Evolutionary conservation across 2,113 vertebrate genomes (phyloP).

Genomic region (Equus przewalskii): DNA sequence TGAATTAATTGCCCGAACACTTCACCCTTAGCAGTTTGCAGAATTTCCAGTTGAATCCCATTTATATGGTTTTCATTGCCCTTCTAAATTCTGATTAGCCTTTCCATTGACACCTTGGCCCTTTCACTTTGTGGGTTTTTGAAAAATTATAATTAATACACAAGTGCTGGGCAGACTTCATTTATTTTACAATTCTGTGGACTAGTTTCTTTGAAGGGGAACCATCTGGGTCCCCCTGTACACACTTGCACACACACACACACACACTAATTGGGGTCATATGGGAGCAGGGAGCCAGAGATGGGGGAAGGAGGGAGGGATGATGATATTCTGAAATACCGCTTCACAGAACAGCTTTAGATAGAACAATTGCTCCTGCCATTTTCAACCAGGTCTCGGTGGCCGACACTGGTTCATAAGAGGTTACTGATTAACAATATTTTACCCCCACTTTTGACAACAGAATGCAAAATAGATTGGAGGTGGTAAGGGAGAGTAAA

Average conservation of each 20-base stretch:
- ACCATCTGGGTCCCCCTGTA: neutral
- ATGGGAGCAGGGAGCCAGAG: neutral
- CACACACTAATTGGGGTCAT: conserved; percentile 1
- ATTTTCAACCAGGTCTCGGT: neutral
- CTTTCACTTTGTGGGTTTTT: conserved; percentile 4
- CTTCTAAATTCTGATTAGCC: conserved; percentile 58
- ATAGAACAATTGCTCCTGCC: neutral
- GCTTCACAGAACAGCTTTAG: neutral
- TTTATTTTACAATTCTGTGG: neutral
- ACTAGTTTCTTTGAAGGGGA: conserved; percentile 32
- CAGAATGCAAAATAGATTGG: neutral
- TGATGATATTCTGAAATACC: neutral
- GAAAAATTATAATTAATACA: conserved; percentile 39
- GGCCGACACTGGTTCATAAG: neutral
- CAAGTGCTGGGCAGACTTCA: neutral
- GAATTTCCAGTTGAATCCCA: conserved; percentile 48
- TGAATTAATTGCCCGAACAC: neutral
- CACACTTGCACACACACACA: neutral
- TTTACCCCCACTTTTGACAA: conserved; percentile 10
- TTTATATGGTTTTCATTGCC: conserved; percentile 2
- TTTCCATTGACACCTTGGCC: conserved; percentile 22
- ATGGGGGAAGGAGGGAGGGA: neutral
- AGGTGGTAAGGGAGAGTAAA: neutral
- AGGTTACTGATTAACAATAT: conserved; percentile 23
- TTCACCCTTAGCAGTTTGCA: neutral